Evolutionary conservation across 2,888 invertebrate genomes (phyloP), one percentile per base, ranked within the genome.

Genomic region (Tromatobia lineatoria): DNA sequence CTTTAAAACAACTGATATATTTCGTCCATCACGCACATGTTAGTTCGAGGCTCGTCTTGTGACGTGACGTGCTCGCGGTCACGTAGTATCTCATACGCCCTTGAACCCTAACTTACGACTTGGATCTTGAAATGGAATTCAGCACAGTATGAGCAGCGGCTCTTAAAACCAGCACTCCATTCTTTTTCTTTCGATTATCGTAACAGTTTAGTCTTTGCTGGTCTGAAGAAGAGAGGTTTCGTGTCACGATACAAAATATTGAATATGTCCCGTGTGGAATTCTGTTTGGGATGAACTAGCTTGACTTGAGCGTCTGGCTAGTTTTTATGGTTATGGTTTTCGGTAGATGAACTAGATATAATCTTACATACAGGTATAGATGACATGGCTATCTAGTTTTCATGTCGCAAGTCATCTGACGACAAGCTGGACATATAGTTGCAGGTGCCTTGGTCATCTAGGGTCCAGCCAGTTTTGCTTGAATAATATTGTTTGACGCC

Each of bases 51-150:
- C 54, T 54, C 10, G 20, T 0, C 54, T 23, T 20, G 52, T 52
- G 52, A 29, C 13, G 59, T 29, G 1, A 59, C 59, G 29, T 59
- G 59, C 2, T 15, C 59, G 59, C 59, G 59, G 59, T 59, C 59
- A 59, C 59, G 59, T 59, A 25, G 13, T 15, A 8, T 8, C 38
- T 10, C 29, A 59, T 2, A 13, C 29, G 15, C 29, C 59, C 59
- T 29, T 29, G 59, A 59, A 29, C 59, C 59, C 59, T 25, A 29
- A 13, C 59, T 25, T 25, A 8, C 59, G 59, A 25, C 29, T 59
- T 29, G 13, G 15, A n/a, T 7, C 29, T 3, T 23, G 29, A 29
- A 29, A 29, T 25, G 25, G 15, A 29, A 25, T 50, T 18, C 66
- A 45, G 4, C 42, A 29, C 59, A 34, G 74, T 38, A 20, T 23